A percentile compares a stretch with the other conserved stretches of the same genome.
Conservation (phyloP, 1,140 invertebrate species). For the Lepeophtheirus salmonis region DNA sequence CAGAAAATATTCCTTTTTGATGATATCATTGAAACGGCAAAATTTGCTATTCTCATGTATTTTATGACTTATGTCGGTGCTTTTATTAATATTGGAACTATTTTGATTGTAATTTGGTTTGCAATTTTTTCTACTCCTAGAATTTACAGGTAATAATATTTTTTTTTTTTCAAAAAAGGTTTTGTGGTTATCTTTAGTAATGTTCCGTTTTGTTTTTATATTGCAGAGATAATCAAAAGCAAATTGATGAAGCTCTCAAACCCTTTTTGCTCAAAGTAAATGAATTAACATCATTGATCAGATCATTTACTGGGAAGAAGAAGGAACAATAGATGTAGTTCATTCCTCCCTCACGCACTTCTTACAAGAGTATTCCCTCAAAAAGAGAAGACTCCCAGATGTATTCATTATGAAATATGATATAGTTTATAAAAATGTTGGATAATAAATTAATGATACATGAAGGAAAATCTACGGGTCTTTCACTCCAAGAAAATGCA, state of each 20-base stretch:
- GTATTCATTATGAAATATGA: too few relatives aligned
- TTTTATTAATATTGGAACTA: background rate
- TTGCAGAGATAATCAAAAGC: background rate
- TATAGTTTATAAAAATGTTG: too few relatives aligned
- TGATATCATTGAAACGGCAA: background rate
- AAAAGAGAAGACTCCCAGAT: too few relatives aligned
- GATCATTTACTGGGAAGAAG: background rate
- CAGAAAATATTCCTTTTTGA: background rate
- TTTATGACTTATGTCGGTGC: slow-evolving; percentile 1
- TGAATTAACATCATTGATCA: background rate
- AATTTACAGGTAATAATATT: slow-evolving; percentile 10
- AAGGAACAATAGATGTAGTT: too few relatives aligned
- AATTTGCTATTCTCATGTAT: slow-evolving; percentile 12
- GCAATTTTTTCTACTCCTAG: slow-evolving; percentile 2
- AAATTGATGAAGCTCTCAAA: background rate
- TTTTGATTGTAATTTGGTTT: slow-evolving; percentile 6
- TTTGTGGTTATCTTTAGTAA: too few relatives aligned
- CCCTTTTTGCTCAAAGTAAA: background rate
- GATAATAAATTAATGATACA: too few relatives aligned
- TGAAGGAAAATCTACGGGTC: too few relatives aligned
- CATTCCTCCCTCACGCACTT: too few relatives aligned
- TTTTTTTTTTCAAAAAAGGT: too few relatives aligned
- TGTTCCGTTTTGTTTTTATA: background rate
- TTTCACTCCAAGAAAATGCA: too few relatives aligned
- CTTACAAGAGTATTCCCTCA: too few relatives aligned